Evolutionary conservation across 1,140 invertebrate species (phyloP).

Genomic region (Saccostrea glomerata): DNA sequence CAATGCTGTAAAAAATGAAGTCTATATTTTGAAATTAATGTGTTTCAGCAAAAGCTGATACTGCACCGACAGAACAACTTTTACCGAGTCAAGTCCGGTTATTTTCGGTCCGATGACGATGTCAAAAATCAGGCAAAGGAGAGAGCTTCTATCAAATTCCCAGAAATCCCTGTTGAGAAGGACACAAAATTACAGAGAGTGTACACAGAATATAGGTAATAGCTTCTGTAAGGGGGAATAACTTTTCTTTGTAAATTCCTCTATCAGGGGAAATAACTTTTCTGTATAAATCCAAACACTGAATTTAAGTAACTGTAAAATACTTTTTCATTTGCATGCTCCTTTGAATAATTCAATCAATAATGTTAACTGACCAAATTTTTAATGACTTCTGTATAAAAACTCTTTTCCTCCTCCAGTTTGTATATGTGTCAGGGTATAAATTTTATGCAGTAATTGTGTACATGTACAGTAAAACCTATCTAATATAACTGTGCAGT

Average conservation of each 20-base stretch:
- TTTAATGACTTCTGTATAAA: no score
- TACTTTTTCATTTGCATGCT: no score
- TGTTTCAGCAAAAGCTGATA: conserved; percentile 64
- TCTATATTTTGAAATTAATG: conserved; percentile 18
- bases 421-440: no score
- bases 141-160: conserved; percentile 49
- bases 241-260: not conserved
- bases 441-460: no score
- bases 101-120: conserved; percentile 66
- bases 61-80: conserved; percentile 68
- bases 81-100: conserved; percentile 70
- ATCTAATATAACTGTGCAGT: no score
- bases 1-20: no score
- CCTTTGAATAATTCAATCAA: no score
- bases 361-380: no score
- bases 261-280: not conserved
- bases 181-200: conserved; percentile 13
- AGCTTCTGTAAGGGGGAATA: not conserved
- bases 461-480: no score
- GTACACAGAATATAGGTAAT: conserved; percentile 41
- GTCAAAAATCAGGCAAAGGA: conserved; percentile 57
- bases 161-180: conserved; percentile 38
- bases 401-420: no score
- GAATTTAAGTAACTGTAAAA: no score
- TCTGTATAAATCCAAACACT: no score